Evolutionary conservation across 2,888 invertebrate species (phyloP).

Genomic region (Nomada ferruginata): DNA sequence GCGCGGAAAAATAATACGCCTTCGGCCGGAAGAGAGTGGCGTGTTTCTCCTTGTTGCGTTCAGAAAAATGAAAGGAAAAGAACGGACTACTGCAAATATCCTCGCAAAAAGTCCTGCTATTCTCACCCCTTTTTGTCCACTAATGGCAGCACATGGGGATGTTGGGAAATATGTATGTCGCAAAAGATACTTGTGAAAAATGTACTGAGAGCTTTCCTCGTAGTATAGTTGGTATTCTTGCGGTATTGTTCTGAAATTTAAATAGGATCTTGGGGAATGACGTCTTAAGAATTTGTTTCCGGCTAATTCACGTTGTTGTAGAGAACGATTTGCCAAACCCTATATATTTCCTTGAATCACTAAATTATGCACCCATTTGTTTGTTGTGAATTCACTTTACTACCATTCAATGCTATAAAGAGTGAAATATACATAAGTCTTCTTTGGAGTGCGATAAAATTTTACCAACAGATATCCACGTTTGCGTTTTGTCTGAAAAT

Average conservation of each 20-base stretch:
- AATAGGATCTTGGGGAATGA: neutral
- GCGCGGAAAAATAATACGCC: slow-evolving; percentile 37
- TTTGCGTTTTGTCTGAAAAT: too few relatives aligned
- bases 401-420: too few relatives aligned
- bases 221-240: neutral
- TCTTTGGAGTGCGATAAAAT: too few relatives aligned
- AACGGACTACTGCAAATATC: neutral
- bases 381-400: too few relatives aligned
- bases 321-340: too few relatives aligned
- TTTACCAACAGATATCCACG: too few relatives aligned
- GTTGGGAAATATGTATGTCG: neutral
- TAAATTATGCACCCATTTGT: too few relatives aligned
- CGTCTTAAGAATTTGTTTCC: neutral
- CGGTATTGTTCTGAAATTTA: neutral
- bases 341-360: too few relatives aligned
- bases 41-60: slow-evolving; percentile 6
- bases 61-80: neutral
- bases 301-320: neutral
- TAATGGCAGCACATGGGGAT: neutral
- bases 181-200: too few relatives aligned
- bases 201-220: neutral
- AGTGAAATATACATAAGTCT: too few relatives aligned
- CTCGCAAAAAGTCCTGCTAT: neutral
- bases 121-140: neutral
- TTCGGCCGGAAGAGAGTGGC: slow-evolving; percentile 25